Evolutionary conservation across 2,113 vertebrate species (phyloP).

Genomic region (Tursiops truncatus): DNA sequence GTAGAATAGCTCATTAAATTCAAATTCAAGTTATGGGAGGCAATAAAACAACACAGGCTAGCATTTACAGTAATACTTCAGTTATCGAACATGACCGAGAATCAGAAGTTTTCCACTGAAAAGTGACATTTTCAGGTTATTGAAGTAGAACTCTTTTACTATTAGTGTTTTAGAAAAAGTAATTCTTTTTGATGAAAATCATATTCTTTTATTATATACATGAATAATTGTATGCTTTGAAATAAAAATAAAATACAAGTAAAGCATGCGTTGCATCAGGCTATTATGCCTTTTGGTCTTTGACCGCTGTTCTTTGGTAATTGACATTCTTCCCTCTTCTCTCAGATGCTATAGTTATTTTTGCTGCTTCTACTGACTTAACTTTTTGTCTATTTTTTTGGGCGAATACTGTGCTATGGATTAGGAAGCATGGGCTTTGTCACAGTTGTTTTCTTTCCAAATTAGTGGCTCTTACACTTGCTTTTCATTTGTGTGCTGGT

Average conservation of each 20-base stretch:
- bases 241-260: conserved; percentile 1
- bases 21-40: background rate
- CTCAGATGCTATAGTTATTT: background rate
- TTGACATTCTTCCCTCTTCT: background rate
- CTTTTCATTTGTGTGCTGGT: background rate
- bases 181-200: conserved; percentile 22
- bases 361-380: background rate
- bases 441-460: conserved; percentile 12
- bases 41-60: background rate
- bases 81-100: background rate
- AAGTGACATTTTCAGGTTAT: background rate
- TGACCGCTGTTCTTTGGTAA: background rate
- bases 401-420: background rate
- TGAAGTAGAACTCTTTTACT: background rate
- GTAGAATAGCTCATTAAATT: background rate
- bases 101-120: background rate
- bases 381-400: background rate
- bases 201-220: background rate
- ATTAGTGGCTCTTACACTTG: background rate
- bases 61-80: background rate
- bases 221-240: background rate
- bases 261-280: background rate
- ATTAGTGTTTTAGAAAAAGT: background rate
- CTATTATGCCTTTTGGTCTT: background rate
- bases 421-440: background rate